Evolutionary conservation across 2,888 invertebrate genomes (phyloP).

Genomic region (Phyto melanocephala): DNA sequence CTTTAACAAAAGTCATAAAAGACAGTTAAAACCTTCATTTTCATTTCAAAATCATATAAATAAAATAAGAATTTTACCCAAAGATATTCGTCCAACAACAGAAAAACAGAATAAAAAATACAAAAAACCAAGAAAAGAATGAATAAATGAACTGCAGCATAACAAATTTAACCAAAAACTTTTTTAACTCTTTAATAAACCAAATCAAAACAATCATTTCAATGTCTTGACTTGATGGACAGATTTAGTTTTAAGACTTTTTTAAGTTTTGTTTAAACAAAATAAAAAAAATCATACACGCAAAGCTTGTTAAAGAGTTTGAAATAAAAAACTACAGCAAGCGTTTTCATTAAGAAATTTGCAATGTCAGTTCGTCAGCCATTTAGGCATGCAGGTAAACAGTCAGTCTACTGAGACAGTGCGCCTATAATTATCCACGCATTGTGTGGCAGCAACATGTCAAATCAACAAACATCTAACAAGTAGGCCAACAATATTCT

Average conservation of each 20-base stretch:
- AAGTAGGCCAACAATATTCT: constrained; percentile 49
- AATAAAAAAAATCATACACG: constrained; percentile 37
- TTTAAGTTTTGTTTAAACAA: constrained; percentile 13
- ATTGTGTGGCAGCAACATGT: constrained; percentile 68
- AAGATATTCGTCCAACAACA: background rate
- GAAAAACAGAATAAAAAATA: background rate
- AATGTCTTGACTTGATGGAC: constrained; percentile 61
- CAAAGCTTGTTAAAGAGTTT: constrained; percentile 39
- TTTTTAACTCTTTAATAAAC: background rate
- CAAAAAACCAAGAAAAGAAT: background rate
- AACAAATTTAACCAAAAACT: constrained; percentile 17
- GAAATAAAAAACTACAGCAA: constrained; percentile 6
- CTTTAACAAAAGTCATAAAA: constrained; percentile 44
- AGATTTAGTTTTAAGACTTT: constrained; percentile 50
- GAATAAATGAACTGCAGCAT: constrained; percentile 29
- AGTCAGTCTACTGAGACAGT: constrained; percentile 4
- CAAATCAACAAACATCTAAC: constrained; percentile 52
- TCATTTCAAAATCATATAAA: constrained; percentile 36
- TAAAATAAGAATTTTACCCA: background rate
- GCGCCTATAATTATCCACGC: constrained; percentile 68
- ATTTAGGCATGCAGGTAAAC: background rate
- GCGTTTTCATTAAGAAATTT: constrained; percentile 33
- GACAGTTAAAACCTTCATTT: constrained; percentile 45
- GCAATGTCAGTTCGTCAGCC: background rate
- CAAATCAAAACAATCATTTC: constrained; percentile 41